phyloP scores from a whole-genome alignment of 2,797 vertebrate genomes.

The Anolis apletophallus region DNA sequence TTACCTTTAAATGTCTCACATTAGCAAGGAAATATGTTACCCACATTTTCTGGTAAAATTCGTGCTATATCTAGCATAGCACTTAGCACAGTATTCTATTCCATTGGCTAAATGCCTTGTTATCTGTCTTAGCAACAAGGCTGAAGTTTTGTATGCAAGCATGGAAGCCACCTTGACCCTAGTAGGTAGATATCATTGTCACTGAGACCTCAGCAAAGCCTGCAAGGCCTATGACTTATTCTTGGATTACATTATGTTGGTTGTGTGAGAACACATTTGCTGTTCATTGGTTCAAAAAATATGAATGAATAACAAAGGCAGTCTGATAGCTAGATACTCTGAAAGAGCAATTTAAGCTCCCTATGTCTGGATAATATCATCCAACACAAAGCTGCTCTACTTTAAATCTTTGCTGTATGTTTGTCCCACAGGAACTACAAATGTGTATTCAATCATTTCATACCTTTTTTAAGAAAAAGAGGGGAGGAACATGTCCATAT shows the following conservation, averaged over 20 bases:
- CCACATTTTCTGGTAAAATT: slow-evolving; percentile 5
- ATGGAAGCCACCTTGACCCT: not conserved
- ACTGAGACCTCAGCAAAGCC: slow-evolving; percentile 31
- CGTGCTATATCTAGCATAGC: slow-evolving; percentile 15
- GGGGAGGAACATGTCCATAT: not conserved
- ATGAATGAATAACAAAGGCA: slow-evolving; percentile 20
- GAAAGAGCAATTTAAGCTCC: slow-evolving; percentile 31
- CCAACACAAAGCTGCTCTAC: slow-evolving; percentile 7
- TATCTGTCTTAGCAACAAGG: not conserved
- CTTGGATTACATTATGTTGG: slow-evolving; percentile 20
- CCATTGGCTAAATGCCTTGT: not conserved
- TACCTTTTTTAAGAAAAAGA: not conserved
- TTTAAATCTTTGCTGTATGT: slow-evolving; percentile 18
- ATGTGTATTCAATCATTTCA: slow-evolving; percentile 31
- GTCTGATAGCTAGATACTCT: slow-evolving; percentile 3
- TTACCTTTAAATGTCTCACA: slow-evolving; percentile 14
- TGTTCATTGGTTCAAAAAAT: slow-evolving; percentile 26
- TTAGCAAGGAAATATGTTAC: not conserved
- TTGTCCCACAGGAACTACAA: slow-evolving; percentile 10
- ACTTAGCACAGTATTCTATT: slow-evolving; percentile 13
- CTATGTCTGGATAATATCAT: slow-evolving; percentile 29
- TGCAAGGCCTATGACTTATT: slow-evolving; percentile 22
- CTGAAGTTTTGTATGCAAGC: not conserved
- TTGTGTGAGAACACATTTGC: slow-evolving; percentile 10
- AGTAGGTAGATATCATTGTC: not conserved